These are phyloP conservation scores for Aporrectodea caliginosa DNA, from an alignment of 1,140 invertebrate genomes.

Conservation along the genomic window DNA sequence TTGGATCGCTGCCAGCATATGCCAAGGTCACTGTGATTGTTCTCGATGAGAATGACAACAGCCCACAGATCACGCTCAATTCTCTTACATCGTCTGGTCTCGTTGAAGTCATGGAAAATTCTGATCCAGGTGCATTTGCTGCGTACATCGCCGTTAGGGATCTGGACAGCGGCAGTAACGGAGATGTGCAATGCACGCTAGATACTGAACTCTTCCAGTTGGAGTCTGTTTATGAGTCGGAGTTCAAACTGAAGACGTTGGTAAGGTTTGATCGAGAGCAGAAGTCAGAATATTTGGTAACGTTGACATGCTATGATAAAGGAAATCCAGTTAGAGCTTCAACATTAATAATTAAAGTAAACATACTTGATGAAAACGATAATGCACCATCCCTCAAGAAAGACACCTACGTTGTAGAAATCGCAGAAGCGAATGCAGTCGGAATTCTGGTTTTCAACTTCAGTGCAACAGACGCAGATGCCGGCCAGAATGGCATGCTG, in stretches of 20 bases:
- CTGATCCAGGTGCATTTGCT: slow-evolving; percentile 37
- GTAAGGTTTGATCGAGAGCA: slow-evolving; percentile 36
- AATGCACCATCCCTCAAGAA: slow-evolving; percentile 40
- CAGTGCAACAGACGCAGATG: slow-evolving; percentile 43
- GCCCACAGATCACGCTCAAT: slow-evolving; percentile 26
- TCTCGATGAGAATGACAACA: slow-evolving; percentile 30
- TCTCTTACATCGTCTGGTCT: slow-evolving; percentile 36
- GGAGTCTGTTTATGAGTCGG: slow-evolving; percentile 34
- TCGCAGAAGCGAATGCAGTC: slow-evolving; percentile 41
- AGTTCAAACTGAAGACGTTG: slow-evolving; percentile 40
- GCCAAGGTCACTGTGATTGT: slow-evolving; percentile 56
- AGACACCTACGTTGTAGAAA: slow-evolving; percentile 1
- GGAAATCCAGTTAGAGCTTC: slow-evolving; percentile 37
- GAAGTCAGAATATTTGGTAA: slow-evolving; percentile 27
- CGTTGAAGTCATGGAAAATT: slow-evolving; percentile 31
- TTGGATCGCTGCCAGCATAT: slow-evolving; percentile 67
- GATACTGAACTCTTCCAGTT: slow-evolving; percentile 37
- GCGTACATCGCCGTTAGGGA: slow-evolving; percentile 47
- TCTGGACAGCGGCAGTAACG: slow-evolving; percentile 44
- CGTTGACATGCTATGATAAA: slow-evolving; percentile 42
- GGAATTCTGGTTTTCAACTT: slow-evolving; percentile 39
- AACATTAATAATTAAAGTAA: slow-evolving; percentile 54
- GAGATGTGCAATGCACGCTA: slow-evolving; percentile 41
- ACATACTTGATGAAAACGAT: slow-evolving; percentile 57
- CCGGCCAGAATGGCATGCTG: slow-evolving; percentile 37